Conservation (phyloP, 2,888 invertebrate species). For the Yponomeuta plumbellus region DNA sequence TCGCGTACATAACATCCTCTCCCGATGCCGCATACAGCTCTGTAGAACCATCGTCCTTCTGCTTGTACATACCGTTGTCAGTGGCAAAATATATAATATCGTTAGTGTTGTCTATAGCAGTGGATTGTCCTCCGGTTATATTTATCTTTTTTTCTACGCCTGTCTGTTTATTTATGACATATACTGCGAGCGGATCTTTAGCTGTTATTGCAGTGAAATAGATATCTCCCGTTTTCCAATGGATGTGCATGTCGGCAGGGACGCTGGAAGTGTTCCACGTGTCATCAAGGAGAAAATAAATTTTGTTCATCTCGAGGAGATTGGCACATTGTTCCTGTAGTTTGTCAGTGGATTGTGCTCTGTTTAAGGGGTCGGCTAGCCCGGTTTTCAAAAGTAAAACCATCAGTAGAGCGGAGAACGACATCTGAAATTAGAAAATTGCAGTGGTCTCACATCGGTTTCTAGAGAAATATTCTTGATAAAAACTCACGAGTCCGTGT, state of each 20-base stretch:
- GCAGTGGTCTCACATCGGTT: no score
- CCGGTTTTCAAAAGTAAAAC: neutral
- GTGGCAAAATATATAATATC: conserved; percentile 64
- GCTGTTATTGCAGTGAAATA: conserved; percentile 60
- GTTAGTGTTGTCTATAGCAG: conserved; percentile 64
- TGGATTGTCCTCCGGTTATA: conserved; percentile 61
- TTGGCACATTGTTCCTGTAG: conserved; percentile 23
- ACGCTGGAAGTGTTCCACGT: conserved; percentile 47
- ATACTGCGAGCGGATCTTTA: conserved; percentile 55
- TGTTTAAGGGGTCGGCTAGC: neutral
- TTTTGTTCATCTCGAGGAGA: conserved; percentile 48
- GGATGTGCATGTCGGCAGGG: conserved; percentile 61
- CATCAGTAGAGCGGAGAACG: no score
- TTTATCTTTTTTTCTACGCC: conserved; percentile 54
- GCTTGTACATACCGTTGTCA: conserved; percentile 68
- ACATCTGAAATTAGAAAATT: no score
- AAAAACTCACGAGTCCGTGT: no score
- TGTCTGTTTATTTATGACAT: conserved; percentile 42
- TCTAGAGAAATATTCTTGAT: no score
- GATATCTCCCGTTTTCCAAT: conserved; percentile 60
- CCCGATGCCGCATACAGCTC: conserved; percentile 54
- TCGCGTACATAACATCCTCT: conserved; percentile 66
- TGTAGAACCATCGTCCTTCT: conserved; percentile 51
- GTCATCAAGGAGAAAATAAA: conserved; percentile 46
- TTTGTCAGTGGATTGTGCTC: conserved; percentile 34